Conservation (phyloP, 2,888 invertebrate species). For the Brachyptera putata region DNA sequence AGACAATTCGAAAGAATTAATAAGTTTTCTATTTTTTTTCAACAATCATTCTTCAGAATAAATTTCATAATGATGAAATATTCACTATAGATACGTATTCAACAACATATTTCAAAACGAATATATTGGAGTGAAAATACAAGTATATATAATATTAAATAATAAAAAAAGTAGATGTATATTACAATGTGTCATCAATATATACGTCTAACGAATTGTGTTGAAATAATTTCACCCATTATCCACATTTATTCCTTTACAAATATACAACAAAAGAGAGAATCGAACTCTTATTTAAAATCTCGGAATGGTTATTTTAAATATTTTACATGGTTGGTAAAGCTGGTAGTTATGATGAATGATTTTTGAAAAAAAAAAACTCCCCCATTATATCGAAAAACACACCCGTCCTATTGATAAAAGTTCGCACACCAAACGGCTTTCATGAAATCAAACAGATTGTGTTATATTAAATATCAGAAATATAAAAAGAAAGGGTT, state of each 20-base stretch:
- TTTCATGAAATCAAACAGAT: slow-evolving; percentile 11
- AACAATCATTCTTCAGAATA: no score
- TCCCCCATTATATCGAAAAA: no score
- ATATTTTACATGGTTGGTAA: slow-evolving; percentile 20
- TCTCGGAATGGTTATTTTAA: no score
- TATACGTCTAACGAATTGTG: background rate
- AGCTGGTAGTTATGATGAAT: slow-evolving; percentile 16
- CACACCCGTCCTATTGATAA: background rate
- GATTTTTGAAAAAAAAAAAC: slow-evolving; percentile 5
- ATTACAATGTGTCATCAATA: background rate
- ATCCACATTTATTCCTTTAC: background rate
- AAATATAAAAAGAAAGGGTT: slow-evolving; percentile 4
- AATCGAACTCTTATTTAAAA: slow-evolving; percentile 5
- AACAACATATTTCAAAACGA: no score
- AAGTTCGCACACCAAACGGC: background rate
- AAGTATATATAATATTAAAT: no score
- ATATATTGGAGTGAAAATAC: no score
- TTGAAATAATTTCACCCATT: background rate
- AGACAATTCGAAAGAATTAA: no score
- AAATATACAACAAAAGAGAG: slow-evolving; percentile 14
- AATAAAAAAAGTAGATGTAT: no score
- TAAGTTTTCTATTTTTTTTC: no score
- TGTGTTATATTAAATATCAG: slow-evolving; percentile 11
- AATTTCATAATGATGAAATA: no score
- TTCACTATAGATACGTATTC: no score